phyloP scores from a whole-genome alignment of 1,140 invertebrate species.

The Meloidogyne hapla region DNA sequence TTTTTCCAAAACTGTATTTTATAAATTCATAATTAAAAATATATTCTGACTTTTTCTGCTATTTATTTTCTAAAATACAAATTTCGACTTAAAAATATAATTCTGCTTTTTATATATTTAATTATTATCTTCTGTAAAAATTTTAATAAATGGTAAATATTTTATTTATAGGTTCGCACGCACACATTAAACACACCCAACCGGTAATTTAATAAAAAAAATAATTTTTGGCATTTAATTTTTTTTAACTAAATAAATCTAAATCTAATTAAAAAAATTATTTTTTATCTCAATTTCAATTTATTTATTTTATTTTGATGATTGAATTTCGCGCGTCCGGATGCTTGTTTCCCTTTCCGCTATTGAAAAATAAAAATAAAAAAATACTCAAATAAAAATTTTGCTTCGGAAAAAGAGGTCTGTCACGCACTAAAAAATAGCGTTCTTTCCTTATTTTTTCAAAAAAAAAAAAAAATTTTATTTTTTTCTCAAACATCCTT shows the following conservation, averaged over 20 bases:
- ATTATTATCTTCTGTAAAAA: no score
- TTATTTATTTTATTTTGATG: neutral
- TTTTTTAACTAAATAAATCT: neutral
- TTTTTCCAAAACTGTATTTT: no score
- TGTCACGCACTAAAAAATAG: neutral
- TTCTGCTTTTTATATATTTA: neutral
- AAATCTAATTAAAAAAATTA: neutral
- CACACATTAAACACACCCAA: no score
- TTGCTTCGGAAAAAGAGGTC: neutral
- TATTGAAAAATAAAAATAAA: neutral
- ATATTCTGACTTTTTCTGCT: no score
- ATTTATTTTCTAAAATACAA: no score
- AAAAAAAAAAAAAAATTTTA: no score
- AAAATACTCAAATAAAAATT: neutral
- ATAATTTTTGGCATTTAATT: neutral
- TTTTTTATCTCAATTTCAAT: neutral
- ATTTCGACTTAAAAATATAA: no score
- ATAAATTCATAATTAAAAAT: no score
- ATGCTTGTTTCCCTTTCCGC: neutral
- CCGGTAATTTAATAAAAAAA: neutral
- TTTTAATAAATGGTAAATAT: no score
- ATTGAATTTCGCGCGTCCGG: slow-evolving; percentile 2
- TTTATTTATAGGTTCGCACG: no score
- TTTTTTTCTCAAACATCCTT: no score
- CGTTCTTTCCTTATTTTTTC: no score